Conservation (phyloP, 2,888 invertebrate species). For the Sinohyriopsis cumingii region DNA sequence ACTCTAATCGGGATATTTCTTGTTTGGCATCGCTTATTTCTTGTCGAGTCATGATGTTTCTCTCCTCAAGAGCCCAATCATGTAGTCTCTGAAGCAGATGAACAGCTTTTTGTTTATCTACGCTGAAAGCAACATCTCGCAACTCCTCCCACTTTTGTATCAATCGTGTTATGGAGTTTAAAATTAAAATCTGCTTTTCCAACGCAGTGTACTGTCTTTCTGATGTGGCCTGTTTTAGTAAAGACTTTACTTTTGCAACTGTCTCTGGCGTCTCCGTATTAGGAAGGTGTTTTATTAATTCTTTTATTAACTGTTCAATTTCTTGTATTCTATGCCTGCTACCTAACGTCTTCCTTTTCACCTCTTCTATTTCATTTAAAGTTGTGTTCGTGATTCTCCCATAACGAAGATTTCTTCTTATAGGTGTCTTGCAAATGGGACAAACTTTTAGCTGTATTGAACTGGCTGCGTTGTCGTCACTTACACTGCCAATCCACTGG, state of each 20-base stretch:
- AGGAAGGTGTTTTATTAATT: not conserved
- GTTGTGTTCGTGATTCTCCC: slow-evolving; percentile 75
- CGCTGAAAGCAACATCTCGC: slow-evolving; percentile 1
- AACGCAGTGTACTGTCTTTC: slow-evolving; percentile 27
- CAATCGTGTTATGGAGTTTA: slow-evolving; percentile 8
- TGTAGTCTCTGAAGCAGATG: slow-evolving; percentile 14
- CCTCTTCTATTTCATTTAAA: slow-evolving; percentile 65
- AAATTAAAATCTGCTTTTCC: slow-evolving; percentile 21
- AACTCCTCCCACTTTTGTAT: slow-evolving; percentile 20
- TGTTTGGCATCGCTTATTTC: slow-evolving; percentile 38
- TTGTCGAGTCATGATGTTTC: slow-evolving; percentile 37
- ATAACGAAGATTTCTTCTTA: slow-evolving; percentile 77
- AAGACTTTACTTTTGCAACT: slow-evolving; percentile 12
- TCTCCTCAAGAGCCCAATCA: slow-evolving; percentile 23
- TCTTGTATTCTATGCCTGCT: slow-evolving; percentile 16
- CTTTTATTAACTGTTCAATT: slow-evolving; percentile 13
- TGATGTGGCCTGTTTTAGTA: slow-evolving; percentile 12
- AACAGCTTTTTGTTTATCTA: slow-evolving; percentile 9
- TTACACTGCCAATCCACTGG: slow-evolving; percentile 59
- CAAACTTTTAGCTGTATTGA: slow-evolving; percentile 72
- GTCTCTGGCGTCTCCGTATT: not conserved
- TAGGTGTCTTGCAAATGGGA: slow-evolving; percentile 77
- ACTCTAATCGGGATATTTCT: slow-evolving; percentile 39
- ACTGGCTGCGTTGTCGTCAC: slow-evolving; percentile 72
- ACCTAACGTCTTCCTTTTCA: slow-evolving; percentile 50